Conservation (phyloP, 2,797 vertebrate species). For the Pseudochirops corinnae region DNA sequence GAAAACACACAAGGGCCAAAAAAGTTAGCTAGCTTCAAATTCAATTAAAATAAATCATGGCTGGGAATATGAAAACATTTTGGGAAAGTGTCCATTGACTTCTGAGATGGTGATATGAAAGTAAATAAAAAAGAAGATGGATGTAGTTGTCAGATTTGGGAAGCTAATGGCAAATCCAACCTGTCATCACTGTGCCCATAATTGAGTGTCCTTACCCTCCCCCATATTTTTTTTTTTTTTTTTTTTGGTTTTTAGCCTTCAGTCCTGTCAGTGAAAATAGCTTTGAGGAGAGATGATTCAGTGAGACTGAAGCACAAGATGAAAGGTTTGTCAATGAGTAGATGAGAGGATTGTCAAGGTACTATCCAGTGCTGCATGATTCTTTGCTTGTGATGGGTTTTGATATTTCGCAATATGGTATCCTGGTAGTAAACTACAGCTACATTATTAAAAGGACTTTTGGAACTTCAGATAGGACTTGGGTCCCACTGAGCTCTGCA, state of each 20-base stretch:
- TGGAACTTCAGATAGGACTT: slow-evolving; percentile 57
- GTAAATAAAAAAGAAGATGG: neutral
- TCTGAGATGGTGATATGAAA: slow-evolving; percentile 45
- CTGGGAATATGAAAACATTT: slow-evolving; percentile 4
- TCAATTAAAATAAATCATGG: slow-evolving; percentile 43
- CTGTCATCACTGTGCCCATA: slow-evolving; percentile 31
- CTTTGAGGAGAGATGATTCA: slow-evolving; percentile 60
- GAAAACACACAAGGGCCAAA: neutral
- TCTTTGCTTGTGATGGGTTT: slow-evolving; percentile 49
- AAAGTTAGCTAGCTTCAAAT: neutral
- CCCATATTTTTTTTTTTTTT: neutral
- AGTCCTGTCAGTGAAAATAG: slow-evolving; percentile 38
- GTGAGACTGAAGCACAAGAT: slow-evolving; percentile 43
- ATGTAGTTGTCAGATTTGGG: slow-evolving; percentile 53
- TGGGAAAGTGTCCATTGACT: slow-evolving; percentile 42
- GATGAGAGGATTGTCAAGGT: slow-evolving; percentile 3
- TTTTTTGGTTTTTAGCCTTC: slow-evolving; percentile 57
- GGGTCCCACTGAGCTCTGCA: slow-evolving; percentile 44
- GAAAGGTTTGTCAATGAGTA: slow-evolving; percentile 61
- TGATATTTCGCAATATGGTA: slow-evolving; percentile 70
- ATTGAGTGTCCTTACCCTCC: neutral
- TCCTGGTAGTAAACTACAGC: slow-evolving; percentile 56
- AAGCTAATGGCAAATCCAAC: slow-evolving; percentile 47
- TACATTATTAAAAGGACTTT: slow-evolving; percentile 58
- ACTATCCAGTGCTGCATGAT: slow-evolving; percentile 38